Conservation (phyloP, 2,888 invertebrate species). For the Apeira syringaria region DNA sequence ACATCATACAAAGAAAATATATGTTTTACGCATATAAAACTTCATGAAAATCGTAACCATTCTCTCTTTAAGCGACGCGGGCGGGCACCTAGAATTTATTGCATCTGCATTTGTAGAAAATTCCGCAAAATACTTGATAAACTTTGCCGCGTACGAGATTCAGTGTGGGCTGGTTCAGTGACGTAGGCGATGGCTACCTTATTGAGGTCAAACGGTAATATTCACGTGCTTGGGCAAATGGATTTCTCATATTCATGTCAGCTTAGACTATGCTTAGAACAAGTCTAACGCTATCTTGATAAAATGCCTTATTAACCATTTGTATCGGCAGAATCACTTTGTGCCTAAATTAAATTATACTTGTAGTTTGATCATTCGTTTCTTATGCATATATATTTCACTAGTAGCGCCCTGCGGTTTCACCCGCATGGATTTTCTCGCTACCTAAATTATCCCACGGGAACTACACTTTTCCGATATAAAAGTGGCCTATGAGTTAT, state of each 20-base stretch:
- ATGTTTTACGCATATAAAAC: conserved; percentile 11
- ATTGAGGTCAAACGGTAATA: conserved; percentile 12
- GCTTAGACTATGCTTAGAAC: no score
- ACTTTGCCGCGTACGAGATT: conserved; percentile 17
- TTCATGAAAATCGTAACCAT: conserved; percentile 14
- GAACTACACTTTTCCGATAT: no score
- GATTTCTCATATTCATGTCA: neutral
- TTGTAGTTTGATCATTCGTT: no score
- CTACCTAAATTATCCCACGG: no score
- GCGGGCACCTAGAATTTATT: conserved; percentile 17
- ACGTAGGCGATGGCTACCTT: conserved; percentile 10
- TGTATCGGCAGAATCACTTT: no score
- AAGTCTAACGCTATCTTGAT: no score
- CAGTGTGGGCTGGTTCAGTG: conserved; percentile 9
- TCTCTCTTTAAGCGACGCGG: conserved; percentile 13
- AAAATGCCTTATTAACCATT: no score
- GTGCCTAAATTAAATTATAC: no score
- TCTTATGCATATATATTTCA: no score
- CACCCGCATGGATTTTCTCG: no score
- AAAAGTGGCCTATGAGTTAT: no score
- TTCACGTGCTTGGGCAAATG: neutral
- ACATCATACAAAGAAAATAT: conserved; percentile 1
- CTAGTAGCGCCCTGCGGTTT: no score
- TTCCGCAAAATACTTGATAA: conserved; percentile 24
- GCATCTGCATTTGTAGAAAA: conserved; percentile 24